Evolutionary conservation across 1,140 invertebrate species (phyloP).

Genomic region (Musca vetustissima): DNA sequence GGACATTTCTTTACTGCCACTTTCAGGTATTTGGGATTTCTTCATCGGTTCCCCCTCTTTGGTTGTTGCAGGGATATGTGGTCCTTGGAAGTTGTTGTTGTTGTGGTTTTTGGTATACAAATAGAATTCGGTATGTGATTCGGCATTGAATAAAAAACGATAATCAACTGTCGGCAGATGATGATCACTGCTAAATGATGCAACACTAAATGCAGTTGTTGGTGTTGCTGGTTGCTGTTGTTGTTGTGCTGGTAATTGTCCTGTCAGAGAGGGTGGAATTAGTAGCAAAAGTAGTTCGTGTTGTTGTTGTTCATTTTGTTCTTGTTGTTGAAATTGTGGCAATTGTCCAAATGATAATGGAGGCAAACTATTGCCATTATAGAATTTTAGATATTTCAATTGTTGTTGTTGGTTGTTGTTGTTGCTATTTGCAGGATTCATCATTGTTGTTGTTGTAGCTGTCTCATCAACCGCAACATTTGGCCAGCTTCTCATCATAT

Average conservation of each 20-base stretch:
- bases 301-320: slow-evolving; percentile 16
- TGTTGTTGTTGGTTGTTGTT: not conserved
- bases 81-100: slow-evolving; percentile 10
- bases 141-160: slow-evolving; percentile 50
- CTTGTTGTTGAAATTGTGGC: slow-evolving; percentile 17
- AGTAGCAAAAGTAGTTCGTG: no score
- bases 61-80: no score
- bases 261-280: no score
- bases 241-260: not conserved
- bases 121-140: slow-evolving; percentile 49
- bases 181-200: slow-evolving; percentile 25
- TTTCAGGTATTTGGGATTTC: no score
- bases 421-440: slow-evolving; percentile 1
- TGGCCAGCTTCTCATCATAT: not conserved
- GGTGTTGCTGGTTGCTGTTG: no score
- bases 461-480: not conserved
- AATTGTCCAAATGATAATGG: not conserved
- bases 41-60: no score
- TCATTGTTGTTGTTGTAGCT: slow-evolving; percentile 1
- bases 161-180: slow-evolving; percentile 42
- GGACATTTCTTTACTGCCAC: no score
- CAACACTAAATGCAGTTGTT: not conserved
- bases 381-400: not conserved
- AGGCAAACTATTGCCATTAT: not conserved
- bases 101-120: slow-evolving; percentile 17